These are phyloP conservation scores for Microchirus variegatus DNA, from an alignment of 2,797 vertebrate genomes.

Conservation along the genomic window DNA sequence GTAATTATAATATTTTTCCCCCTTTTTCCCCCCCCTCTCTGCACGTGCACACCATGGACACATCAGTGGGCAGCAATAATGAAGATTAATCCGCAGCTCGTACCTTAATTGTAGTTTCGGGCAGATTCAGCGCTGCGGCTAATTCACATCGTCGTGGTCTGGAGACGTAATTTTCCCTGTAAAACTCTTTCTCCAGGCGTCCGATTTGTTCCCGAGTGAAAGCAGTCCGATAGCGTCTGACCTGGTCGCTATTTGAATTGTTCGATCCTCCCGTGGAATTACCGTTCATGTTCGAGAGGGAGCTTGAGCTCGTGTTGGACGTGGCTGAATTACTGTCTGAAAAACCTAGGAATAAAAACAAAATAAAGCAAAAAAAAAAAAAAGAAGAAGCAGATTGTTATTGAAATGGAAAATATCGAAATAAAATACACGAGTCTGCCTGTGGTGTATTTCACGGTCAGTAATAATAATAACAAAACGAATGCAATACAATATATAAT, in stretches of 20 bases:
- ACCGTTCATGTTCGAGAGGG: slow-evolving; percentile 86
- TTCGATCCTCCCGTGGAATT: slow-evolving; percentile 86
- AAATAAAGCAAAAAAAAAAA: background rate
- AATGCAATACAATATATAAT: background rate
- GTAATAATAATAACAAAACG: background rate
- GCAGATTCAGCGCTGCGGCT: slow-evolving; percentile 94
- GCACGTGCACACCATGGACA: slow-evolving; percentile 7
- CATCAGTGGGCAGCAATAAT: slow-evolving; percentile 19
- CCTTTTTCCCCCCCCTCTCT: background rate
- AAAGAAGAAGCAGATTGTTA: slow-evolving; percentile 9
- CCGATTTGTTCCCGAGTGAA: slow-evolving; percentile 89
- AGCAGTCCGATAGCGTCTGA: slow-evolving; percentile 89
- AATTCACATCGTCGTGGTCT: slow-evolving; percentile 96
- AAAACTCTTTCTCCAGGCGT: slow-evolving; percentile 89
- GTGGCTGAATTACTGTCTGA: slow-evolving; percentile 89
- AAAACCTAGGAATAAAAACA: slow-evolving; percentile 80
- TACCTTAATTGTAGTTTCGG: slow-evolving; percentile 99
- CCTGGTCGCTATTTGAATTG: slow-evolving; percentile 88
- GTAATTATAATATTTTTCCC: background rate
- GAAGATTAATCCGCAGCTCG: slow-evolving; percentile 30
- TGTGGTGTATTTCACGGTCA: background rate
- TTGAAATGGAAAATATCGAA: background rate
- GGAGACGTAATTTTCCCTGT: slow-evolving; percentile 91
- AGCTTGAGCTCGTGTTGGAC: slow-evolving; percentile 85
- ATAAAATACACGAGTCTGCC: background rate